These are phyloP conservation scores for Sciaenops ocellatus DNA, from an alignment of 2,797 vertebrate genomes.

Conservation along the genomic window DNA sequence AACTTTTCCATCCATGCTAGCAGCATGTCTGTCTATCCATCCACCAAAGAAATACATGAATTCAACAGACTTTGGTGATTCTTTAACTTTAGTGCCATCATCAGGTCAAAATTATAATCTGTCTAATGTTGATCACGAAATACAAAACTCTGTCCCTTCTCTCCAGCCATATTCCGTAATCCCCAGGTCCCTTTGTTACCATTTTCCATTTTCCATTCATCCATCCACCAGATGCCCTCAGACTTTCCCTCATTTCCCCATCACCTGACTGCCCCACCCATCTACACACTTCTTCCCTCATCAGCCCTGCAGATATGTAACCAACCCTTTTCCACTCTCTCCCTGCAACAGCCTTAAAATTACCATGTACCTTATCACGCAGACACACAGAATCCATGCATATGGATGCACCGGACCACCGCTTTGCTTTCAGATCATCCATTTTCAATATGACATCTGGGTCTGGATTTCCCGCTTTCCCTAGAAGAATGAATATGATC, in stretches of 20 bases:
- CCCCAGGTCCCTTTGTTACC: neutral
- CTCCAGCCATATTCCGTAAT: no score
- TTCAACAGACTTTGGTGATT: neutral
- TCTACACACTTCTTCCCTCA: neutral
- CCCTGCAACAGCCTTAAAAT: neutral
- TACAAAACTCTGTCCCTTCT: neutral
- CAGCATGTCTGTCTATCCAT: neutral
- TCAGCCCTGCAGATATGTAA: neutral
- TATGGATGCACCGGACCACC: no score
- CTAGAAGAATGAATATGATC: no score
- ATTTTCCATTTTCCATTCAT: neutral
- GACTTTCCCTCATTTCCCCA: neutral
- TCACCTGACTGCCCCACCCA: neutral
- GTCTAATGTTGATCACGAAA: neutral
- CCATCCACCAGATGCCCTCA: neutral
- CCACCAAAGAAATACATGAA: no score
- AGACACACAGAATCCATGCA: no score
- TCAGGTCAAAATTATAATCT: neutral
- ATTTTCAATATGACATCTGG: no score
- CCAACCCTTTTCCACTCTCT: neutral
- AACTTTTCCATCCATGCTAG: neutral
- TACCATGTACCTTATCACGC: neutral
- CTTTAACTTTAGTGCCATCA: neutral
- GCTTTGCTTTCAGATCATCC: no score
- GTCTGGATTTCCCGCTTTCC: no score